phyloP scores from a whole-genome alignment of 2,113 vertebrate genomes.

The Sinocyclocheilus maitianheensis region DNA sequence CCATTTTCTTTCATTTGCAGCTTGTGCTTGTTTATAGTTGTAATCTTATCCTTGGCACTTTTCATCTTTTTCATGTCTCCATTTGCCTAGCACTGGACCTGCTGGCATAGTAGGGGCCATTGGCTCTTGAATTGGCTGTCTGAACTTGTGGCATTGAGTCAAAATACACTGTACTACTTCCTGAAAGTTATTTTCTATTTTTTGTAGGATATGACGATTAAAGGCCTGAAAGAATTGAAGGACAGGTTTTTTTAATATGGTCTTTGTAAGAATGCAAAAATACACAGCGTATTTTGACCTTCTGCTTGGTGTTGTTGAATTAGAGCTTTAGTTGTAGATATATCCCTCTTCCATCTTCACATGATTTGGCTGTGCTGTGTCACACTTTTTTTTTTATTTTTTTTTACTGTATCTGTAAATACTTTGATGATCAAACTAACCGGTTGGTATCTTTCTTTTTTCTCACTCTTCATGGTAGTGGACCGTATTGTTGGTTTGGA shows the following conservation, averaged over 20 bases:
- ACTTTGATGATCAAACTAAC: slow-evolving; percentile 7
- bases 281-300: slow-evolving; percentile 26
- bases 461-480: slow-evolving; percentile 72
- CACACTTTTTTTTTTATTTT: neutral
- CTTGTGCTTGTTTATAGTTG: slow-evolving; percentile 32
- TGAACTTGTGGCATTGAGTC: slow-evolving; percentile 25
- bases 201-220: neutral
- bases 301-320: slow-evolving; percentile 9
- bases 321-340: slow-evolving; percentile 32
- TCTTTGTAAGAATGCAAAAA: neutral
- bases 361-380: slow-evolving; percentile 13
- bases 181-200: neutral
- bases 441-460: neutral
- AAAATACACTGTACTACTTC: slow-evolving; percentile 38
- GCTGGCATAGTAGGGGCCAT: neutral
- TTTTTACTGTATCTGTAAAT: neutral
- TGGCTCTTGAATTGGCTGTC: slow-evolving; percentile 5
- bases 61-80: slow-evolving; percentile 27
- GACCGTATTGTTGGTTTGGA: slow-evolving; percentile 98
- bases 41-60: slow-evolving; percentile 7
- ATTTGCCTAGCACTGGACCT: slow-evolving; percentile 22
- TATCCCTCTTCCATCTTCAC: slow-evolving; percentile 36
- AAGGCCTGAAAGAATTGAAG: neutral
- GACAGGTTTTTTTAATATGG: neutral
- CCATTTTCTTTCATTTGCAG: slow-evolving; percentile 12